Percentiles rank a stretch among this genome's conserved stretches.
Evolutionary conservation across 2,888 invertebrate genomes (phyloP).

Genomic region (Doris montereyensis): DNA sequence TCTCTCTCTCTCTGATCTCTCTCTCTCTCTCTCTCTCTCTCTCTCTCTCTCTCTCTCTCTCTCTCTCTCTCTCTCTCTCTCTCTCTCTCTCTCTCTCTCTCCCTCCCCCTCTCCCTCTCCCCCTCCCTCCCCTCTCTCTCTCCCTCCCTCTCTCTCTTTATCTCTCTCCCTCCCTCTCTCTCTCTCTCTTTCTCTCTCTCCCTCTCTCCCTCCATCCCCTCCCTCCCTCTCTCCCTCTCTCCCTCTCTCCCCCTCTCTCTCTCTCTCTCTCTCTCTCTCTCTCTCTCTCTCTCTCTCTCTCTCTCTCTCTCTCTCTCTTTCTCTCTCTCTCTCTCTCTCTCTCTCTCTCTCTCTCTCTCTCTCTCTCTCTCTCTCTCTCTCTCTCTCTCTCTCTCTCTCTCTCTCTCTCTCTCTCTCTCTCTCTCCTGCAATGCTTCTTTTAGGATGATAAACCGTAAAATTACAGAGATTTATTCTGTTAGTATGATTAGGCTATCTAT

Average conservation of each 20-base stretch:
- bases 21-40: too few relatives aligned
- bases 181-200: neutral
- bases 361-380: neutral
- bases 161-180: neutral
- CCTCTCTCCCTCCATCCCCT: neutral
- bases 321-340: neutral
- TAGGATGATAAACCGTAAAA: neutral
- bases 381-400: slow-evolving; percentile 29
- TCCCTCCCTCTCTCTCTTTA: neutral
- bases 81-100: too few relatives aligned
- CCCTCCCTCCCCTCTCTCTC: neutral
- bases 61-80: too few relatives aligned
- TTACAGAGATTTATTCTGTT: too few relatives aligned
- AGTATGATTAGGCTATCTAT: too few relatives aligned
- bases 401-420: slow-evolving; percentile 14
- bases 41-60: too few relatives aligned
- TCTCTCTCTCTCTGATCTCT: too few relatives aligned
- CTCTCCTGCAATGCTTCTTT: neutral
- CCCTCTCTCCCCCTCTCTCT: neutral
- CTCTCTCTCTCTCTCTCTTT: neutral
- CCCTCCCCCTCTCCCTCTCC: neutral
- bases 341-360: neutral
- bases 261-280: neutral
- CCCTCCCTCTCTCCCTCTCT: neutral
- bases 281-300: neutral